Evolutionary conservation across 2,888 invertebrate species (phyloP), one percentile per base, ranked within the genome.

Genomic region (Psylliodes chrysocephalus): DNA sequence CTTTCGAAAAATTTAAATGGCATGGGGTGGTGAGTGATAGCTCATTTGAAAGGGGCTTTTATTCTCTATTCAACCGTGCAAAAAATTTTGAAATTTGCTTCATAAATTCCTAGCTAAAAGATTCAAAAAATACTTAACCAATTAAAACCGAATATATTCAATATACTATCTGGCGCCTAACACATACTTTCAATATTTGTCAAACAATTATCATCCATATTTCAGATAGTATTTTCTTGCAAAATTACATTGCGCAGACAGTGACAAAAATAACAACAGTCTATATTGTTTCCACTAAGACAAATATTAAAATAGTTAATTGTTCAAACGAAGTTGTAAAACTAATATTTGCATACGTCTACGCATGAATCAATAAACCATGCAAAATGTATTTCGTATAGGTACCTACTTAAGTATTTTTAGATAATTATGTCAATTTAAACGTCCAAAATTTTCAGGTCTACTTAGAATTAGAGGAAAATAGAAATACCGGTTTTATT

Each of bases 181-280:
- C 30, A 30, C 1, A 8, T 10, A 6, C 6, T 30, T 8, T 30
- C 8, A 51, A 17, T 51, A 53, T 53, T 53, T 53, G 38, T 15
- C 33, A 19, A 15, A 40, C 14, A 53, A 53, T 53, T 53, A 53
- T 22, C 53, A 51, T 15, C 12, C 30, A 30, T 22, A 22, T 30
- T 7, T 18, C n/a, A n/a, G 17, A 14, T 33, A 22, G 7, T 4
- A 15, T n/a, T 12, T 40, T 53, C 33, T 53, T 53, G 8, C 15
- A 40, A 22, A 52, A 22, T 19, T 15, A 53, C 22, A 18, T 18
- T 12, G 12, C 5, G 17, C 10, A 8, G 6, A 52, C 35, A 35
- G 14, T 19, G 35, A 12, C 2, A 19, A 17, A 22, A 22, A 22
- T 6, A 22, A 22, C 22, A 22, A 22, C 22, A 22, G 22, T 4